Evolutionary conservation across 2,888 invertebrate species (phyloP).

Genomic region (Scaptomyza polygonia): DNA sequence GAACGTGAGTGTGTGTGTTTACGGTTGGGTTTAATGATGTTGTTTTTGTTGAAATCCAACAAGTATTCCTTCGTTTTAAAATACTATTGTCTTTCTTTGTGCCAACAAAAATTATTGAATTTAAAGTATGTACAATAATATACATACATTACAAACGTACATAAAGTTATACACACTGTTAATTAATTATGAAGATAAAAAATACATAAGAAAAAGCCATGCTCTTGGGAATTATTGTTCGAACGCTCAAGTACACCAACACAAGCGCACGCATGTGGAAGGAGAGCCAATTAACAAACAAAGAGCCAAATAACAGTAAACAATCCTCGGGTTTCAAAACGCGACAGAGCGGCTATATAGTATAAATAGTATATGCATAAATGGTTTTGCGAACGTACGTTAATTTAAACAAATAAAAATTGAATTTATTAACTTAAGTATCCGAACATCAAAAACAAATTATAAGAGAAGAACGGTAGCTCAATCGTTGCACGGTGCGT

Average conservation of each 20-base stretch:
- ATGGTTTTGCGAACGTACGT: too few relatives aligned
- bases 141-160: too few relatives aligned
- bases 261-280: constrained; percentile 1
- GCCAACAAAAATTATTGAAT: too few relatives aligned
- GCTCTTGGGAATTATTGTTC: constrained; percentile 1
- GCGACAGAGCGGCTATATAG: too few relatives aligned
- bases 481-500: constrained; percentile 1
- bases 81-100: too few relatives aligned
- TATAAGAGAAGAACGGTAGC: neutral
- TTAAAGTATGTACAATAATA: too few relatives aligned
- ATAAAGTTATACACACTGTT: too few relatives aligned
- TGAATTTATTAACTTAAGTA: neutral
- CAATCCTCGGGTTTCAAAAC: neutral
- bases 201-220: neutral
- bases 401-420: neutral
- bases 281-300: neutral
- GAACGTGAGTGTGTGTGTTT: neutral
- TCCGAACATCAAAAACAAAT: neutral
- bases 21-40: neutral
- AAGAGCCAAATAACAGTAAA: neutral
- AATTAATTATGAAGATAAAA: neutral
- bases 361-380: too few relatives aligned
- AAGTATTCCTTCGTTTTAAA: neutral
- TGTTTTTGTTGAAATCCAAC: neutral
- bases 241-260: neutral